Conservation (phyloP, 2,888 invertebrate genomes). For the Microdon myrmicae region DNA sequence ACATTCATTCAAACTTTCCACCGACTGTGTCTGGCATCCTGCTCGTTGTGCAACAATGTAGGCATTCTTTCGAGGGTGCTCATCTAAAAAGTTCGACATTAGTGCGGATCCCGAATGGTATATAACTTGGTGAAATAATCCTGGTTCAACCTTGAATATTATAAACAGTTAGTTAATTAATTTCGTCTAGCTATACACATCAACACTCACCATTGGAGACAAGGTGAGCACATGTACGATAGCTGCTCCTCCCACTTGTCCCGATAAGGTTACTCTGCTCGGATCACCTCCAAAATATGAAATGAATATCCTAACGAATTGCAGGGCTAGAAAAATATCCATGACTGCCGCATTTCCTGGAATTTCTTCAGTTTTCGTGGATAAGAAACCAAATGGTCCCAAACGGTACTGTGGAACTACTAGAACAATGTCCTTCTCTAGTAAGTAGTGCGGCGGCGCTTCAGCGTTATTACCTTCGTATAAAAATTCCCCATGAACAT, state of each 20-base stretch:
- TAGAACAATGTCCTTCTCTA: slow-evolving; percentile 68
- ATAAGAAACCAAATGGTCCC: slow-evolving; percentile 69
- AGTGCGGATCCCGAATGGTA: slow-evolving; percentile 69
- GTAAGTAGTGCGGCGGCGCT: slow-evolving; percentile 65
- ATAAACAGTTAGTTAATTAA: background rate
- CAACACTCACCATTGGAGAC: slow-evolving; percentile 61
- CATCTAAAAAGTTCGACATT: slow-evolving; percentile 69
- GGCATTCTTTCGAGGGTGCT: slow-evolving; percentile 64
- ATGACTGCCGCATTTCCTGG: slow-evolving; percentile 71
- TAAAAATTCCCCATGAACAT: slow-evolving; percentile 66
- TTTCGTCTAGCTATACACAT: background rate
- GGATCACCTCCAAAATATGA: slow-evolving; percentile 69
- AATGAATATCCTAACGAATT: slow-evolving; percentile 68
- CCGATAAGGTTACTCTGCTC: slow-evolving; percentile 67
- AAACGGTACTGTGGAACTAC: slow-evolving; percentile 69
- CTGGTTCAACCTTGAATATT: slow-evolving; percentile 59
- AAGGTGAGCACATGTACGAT: slow-evolving; percentile 67
- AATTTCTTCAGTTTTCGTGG: slow-evolving; percentile 68
- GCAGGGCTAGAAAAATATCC: slow-evolving; percentile 68
- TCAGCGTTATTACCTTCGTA: slow-evolving; percentile 64
- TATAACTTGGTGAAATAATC: slow-evolving; percentile 68
- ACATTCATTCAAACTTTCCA: slow-evolving; percentile 60
- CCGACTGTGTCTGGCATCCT: slow-evolving; percentile 57
- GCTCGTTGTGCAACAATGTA: slow-evolving; percentile 62
- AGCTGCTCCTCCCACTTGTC: slow-evolving; percentile 70